A percentile compares a stretch with the other conserved stretches of the same genome.
Evolutionary conservation across 2,113 vertebrate species (phyloP).

Genomic region (Triplophysa tibetana): DNA sequence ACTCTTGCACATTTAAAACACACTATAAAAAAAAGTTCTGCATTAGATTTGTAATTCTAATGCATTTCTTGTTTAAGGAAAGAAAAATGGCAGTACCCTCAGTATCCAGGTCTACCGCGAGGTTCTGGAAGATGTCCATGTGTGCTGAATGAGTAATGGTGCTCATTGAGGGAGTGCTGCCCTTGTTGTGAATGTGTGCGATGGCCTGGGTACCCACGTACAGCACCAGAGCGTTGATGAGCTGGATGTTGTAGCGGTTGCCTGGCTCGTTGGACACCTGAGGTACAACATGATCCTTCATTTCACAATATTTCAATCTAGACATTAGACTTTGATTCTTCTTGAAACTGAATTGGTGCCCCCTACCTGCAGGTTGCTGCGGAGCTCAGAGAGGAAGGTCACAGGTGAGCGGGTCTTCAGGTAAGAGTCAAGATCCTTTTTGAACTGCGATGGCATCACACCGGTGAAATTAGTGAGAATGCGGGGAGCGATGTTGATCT

Average conservation of each 20-base stretch:
- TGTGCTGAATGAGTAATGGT: conserved; percentile 98
- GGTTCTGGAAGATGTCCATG: conserved; percentile 99
- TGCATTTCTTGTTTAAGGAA: neutral
- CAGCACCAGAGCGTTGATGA: conserved; percentile 97
- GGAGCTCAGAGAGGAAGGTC: conserved; percentile 95
- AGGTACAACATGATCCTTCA: neutral
- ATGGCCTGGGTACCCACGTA: conserved; percentile 98
- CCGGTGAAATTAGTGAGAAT: conserved; percentile 99
- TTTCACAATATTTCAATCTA: too few relatives aligned
- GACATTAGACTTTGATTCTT: too few relatives aligned
- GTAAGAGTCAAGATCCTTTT: conserved; percentile 99
- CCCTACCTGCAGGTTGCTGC: conserved; percentile 94
- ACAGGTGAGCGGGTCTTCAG: conserved; percentile 97
- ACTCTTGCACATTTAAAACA: too few relatives aligned
- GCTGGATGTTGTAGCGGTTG: conserved; percentile 98
- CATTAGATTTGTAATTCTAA: too few relatives aligned
- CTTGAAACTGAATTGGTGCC: conserved; percentile 5
- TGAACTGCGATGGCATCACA: conserved; percentile 98
- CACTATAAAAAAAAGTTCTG: too few relatives aligned
- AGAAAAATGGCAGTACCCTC: conserved; percentile 77
- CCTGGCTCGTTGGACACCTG: conserved; percentile 98
- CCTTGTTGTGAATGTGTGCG: conserved; percentile 98
- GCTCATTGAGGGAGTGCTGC: conserved; percentile 99
- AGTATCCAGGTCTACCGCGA: conserved; percentile 97
- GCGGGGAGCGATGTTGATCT: conserved; percentile 97